Evolutionary conservation across 2,888 invertebrate genomes (phyloP).

Genomic region (Ptilodon capucinus): DNA sequence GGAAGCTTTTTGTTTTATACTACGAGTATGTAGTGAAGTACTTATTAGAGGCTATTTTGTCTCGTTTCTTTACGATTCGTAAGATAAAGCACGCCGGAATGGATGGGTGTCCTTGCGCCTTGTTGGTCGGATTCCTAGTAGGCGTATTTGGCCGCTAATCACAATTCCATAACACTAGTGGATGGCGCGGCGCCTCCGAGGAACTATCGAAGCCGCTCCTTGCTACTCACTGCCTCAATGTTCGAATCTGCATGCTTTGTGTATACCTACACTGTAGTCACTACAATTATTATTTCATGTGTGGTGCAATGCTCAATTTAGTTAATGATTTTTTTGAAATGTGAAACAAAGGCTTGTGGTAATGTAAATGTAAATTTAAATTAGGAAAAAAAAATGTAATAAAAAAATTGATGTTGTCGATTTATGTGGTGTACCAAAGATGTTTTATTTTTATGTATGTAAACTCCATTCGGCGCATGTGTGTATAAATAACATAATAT

Average conservation of each 20-base stretch:
- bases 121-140: too few species aligned
- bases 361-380: conserved; percentile 32
- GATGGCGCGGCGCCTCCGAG: not conserved
- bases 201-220: not conserved
- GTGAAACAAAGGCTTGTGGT: conserved; percentile 67
- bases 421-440: conserved; percentile 78
- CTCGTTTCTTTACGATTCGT: too few species aligned
- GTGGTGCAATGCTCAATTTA: conserved; percentile 61
- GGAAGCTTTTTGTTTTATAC: too few species aligned
- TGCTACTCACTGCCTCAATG: conserved; percentile 30
- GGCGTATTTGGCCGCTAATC: too few species aligned
- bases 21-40: too few species aligned
- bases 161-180: too few species aligned
- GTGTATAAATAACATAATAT: conserved; percentile 54
- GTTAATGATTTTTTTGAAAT: conserved; percentile 54
- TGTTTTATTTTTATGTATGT: conserved; percentile 78
- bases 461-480: conserved; percentile 63
- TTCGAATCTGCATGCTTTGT: conserved; percentile 52
- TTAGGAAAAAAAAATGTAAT: conserved; percentile 30
- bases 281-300: conserved; percentile 40
- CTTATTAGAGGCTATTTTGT: too few species aligned
- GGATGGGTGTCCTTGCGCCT: too few species aligned
- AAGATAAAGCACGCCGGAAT: too few species aligned
- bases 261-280: conserved; percentile 49
- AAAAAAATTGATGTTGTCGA: conserved; percentile 70